phyloP scores from a whole-genome alignment of 2,113 vertebrate genomes.

The Glareola pratincola region DNA sequence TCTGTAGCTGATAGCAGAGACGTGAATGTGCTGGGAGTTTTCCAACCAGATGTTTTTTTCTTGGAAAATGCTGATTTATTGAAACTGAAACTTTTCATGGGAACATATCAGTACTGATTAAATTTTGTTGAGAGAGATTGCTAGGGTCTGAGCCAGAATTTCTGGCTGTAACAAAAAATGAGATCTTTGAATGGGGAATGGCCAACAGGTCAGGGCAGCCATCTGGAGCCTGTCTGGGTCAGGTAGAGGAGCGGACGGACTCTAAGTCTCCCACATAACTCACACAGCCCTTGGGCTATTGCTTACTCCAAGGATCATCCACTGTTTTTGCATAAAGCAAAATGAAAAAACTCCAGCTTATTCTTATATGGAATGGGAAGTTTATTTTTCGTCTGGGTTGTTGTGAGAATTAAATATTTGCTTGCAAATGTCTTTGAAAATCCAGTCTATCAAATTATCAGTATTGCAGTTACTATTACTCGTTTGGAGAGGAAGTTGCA shows the following conservation, averaged over 20 bases:
- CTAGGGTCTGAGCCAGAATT: constrained; percentile 34
- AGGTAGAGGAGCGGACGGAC: background rate
- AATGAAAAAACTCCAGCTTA: background rate
- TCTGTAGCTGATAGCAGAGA: constrained; percentile 48
- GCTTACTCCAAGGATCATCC: background rate
- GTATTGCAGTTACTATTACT: background rate
- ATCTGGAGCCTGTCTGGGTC: constrained; percentile 44
- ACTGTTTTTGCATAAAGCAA: background rate
- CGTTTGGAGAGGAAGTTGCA: background rate
- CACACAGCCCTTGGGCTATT: background rate
- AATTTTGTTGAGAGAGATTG: constrained; percentile 48
- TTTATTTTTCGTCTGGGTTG: background rate
- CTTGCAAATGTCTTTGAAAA: background rate
- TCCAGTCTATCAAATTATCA: background rate
- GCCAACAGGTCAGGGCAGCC: constrained; percentile 36
- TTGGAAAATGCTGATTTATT: constrained; percentile 61
- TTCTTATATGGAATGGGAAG: background rate
- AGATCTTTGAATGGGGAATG: background rate
- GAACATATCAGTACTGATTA: constrained; percentile 67
- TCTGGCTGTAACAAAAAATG: constrained; percentile 7
- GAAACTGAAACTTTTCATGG: constrained; percentile 63
- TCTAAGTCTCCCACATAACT: background rate
- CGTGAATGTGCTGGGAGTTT: constrained; percentile 38
- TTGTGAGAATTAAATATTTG: background rate
- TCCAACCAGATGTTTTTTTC: constrained; percentile 48